phyloP scores from a whole-genome alignment of 1,140 invertebrate genomes.

The Episyrphus balteatus region DNA sequence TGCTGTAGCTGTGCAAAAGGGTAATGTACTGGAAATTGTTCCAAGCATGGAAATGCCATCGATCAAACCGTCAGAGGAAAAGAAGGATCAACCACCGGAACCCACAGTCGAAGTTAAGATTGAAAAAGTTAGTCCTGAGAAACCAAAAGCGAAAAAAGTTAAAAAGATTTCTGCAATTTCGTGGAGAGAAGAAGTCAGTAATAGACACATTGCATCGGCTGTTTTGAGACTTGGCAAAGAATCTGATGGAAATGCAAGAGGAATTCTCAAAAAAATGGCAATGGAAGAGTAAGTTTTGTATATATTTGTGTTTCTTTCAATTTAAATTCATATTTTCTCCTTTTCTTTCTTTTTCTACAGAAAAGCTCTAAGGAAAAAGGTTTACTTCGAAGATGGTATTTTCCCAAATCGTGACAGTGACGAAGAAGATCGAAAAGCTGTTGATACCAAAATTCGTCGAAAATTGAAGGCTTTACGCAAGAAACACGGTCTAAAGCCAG shows the following conservation, averaged over 20 bases:
- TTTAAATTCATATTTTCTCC: background rate
- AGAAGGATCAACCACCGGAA: background rate
- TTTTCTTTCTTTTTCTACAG: conserved; percentile 6
- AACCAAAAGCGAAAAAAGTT: background rate
- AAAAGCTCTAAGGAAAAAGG: conserved; percentile 24
- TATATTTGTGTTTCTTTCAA: background rate
- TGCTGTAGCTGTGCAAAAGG: conserved; percentile 29
- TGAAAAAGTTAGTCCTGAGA: background rate
- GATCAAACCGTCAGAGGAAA: background rate
- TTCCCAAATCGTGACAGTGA: conserved; percentile 27
- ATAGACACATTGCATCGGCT: conserved; percentile 1
- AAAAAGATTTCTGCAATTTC: background rate
- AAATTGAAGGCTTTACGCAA: conserved; percentile 6
- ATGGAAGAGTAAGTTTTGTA: background rate
- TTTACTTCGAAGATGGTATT: conserved; percentile 29
- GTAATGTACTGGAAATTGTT: conserved; percentile 32
- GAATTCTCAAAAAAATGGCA: conserved; percentile 2
- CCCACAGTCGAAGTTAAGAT: conserved; percentile 13
- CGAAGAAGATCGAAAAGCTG: conserved; percentile 20
- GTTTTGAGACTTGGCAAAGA: conserved; percentile 1
- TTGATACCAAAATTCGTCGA: conserved; percentile 8
- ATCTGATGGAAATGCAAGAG: background rate
- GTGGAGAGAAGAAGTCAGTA: conserved; percentile 7
- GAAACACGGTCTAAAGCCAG: conserved; percentile 1
- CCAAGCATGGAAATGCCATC: conserved; percentile 5